A percentile compares a stretch with the other conserved stretches of the same genome.
phyloP scores from a whole-genome alignment of 2,888 invertebrate species.

The Venusia cambrica region DNA sequence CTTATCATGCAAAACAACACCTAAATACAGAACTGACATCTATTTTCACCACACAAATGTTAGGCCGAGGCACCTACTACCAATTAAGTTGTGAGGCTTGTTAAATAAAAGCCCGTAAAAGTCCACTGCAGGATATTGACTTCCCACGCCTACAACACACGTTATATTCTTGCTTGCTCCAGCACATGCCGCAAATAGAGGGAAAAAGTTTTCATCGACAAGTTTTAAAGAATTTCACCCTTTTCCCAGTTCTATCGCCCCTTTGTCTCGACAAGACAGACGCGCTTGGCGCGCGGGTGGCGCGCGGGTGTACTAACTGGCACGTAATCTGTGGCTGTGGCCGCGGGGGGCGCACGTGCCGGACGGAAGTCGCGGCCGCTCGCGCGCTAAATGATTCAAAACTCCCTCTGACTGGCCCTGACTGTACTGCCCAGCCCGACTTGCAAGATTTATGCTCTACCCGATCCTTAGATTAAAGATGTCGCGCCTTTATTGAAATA shows the following conservation, averaged over 20 bases:
- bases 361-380: constrained; percentile 75
- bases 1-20: too few relatives aligned
- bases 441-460: constrained; percentile 80
- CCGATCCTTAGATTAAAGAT: constrained; percentile 80
- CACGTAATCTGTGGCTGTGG: constrained; percentile 33
- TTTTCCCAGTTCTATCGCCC: constrained; percentile 58
- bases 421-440: constrained; percentile 45
- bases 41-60: too few relatives aligned
- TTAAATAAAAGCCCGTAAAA: too few relatives aligned
- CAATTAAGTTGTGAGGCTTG: too few relatives aligned
- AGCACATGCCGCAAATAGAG: too few relatives aligned
- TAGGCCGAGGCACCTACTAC: too few relatives aligned
- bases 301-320: constrained; percentile 26
- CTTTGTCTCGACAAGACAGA: constrained; percentile 81
- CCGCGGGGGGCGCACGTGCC: constrained; percentile 57
- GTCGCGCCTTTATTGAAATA: constrained; percentile 79
- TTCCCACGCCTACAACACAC: too few relatives aligned
- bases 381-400: constrained; percentile 80
- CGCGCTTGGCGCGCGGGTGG: constrained; percentile 47
- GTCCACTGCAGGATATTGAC: too few relatives aligned
- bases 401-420: constrained; percentile 50
- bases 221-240: constrained; percentile 15
- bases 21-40: too few relatives aligned
- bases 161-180: too few relatives aligned
- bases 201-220: constrained; percentile 34